Evolutionary conservation across 2,797 vertebrate genomes (phyloP).

Genomic region (Hippocampus kuda): DNA sequence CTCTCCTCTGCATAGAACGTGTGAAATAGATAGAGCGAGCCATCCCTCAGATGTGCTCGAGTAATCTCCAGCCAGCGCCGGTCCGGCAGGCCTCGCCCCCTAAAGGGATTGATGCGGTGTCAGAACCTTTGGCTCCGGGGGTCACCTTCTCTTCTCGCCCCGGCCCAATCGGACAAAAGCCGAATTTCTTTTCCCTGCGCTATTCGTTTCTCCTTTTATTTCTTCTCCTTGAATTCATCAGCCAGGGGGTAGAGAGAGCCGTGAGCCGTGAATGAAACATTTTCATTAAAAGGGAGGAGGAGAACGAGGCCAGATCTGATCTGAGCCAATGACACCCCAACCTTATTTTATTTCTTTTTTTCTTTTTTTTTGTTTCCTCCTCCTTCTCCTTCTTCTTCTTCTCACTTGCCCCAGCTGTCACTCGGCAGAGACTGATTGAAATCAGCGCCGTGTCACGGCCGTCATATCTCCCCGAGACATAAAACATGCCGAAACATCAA

Average conservation of each 20-base stretch:
- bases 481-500: slow-evolving; percentile 99
- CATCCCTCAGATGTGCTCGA: slow-evolving; percentile 84
- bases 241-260: slow-evolving; percentile 69
- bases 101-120: slow-evolving; percentile 98
- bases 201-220: slow-evolving; percentile 65
- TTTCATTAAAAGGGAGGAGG: slow-evolving; percentile 81
- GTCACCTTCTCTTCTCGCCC: slow-evolving; percentile 87
- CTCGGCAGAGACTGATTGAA: slow-evolving; percentile 88
- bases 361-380: slow-evolving; percentile 33
- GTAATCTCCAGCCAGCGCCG: slow-evolving; percentile 82
- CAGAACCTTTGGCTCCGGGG: slow-evolving; percentile 88
- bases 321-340: slow-evolving; percentile 72
- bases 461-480: slow-evolving; percentile 94
- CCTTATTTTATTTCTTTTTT: slow-evolving; percentile 35
- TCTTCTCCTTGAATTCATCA: slow-evolving; percentile 76
- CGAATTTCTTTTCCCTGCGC: slow-evolving; percentile 66
- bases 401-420: slow-evolving; percentile 64
- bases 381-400: slow-evolving; percentile 17
- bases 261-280: slow-evolving; percentile 82
- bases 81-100: slow-evolving; percentile 84
- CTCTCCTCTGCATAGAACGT: slow-evolving; percentile 68
- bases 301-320: slow-evolving; percentile 62
- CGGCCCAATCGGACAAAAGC: slow-evolving; percentile 81
- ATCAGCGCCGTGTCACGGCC: slow-evolving; percentile 94
- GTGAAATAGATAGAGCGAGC: slow-evolving; percentile 74